phyloP scores from a whole-genome alignment of 2,113 vertebrate genomes.

The Meleagris gallopavo region DNA sequence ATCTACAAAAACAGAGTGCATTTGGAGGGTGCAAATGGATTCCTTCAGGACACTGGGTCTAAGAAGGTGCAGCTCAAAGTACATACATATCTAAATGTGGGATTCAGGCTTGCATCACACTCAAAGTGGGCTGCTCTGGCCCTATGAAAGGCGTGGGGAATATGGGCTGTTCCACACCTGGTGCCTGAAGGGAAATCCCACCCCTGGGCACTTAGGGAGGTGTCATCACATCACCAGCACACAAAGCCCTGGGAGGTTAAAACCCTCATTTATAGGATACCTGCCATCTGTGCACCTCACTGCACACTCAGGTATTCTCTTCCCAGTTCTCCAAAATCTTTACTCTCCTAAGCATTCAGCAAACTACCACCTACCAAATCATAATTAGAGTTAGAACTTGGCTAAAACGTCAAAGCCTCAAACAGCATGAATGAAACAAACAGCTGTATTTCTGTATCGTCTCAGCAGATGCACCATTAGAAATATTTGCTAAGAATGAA shows the following conservation, averaged over 20 bases:
- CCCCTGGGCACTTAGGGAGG: neutral
- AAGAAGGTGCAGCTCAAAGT: neutral
- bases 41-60: fast-evolving
- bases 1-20: fast-evolving
- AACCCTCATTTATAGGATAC: fast-evolving
- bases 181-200: neutral
- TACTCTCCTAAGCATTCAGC: neutral
- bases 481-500: conserved; percentile 60
- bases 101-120: neutral
- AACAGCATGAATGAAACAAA: neutral
- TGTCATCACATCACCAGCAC: neutral
- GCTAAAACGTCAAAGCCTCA: neutral
- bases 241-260: neutral
- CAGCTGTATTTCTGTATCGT: neutral
- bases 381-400: neutral
- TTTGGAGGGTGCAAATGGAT: neutral
- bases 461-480: conserved; percentile 9
- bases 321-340: neutral
- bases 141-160: neutral
- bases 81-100: neutral
- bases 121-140: neutral
- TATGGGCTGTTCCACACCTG: fast-evolving
- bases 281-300: neutral
- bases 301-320: neutral
- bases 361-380: neutral